These are phyloP conservation scores for Aethina tumida DNA, from an alignment of 1,140 invertebrate species.

Conservation along the genomic window DNA sequence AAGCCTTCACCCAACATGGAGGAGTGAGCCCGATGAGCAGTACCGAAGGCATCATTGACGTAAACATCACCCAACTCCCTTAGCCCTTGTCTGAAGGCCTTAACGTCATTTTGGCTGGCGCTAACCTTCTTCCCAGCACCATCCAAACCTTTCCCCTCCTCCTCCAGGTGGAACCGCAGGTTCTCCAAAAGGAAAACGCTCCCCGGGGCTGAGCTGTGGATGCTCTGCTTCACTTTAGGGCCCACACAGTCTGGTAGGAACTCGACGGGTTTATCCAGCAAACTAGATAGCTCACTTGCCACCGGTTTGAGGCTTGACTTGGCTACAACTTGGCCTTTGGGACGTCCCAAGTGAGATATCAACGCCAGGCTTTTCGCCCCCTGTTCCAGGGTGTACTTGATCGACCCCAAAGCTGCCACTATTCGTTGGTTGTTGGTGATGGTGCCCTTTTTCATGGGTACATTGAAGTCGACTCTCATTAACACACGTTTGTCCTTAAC, in stretches of 20 bases:
- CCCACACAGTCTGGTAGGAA: slow-evolving; percentile 93
- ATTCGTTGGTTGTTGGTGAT: slow-evolving; percentile 97
- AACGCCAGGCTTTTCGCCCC: slow-evolving; percentile 88
- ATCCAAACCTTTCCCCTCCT: slow-evolving; percentile 94
- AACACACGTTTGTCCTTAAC: slow-evolving; percentile 64
- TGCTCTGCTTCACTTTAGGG: slow-evolving; percentile 75
- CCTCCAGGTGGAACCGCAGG: slow-evolving; percentile 90
- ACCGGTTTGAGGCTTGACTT: slow-evolving; percentile 90
- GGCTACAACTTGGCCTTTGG: slow-evolving; percentile 73
- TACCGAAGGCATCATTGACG: no score
- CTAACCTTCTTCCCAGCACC: slow-evolving; percentile 72
- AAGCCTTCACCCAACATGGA: no score
- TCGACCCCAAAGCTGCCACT: slow-evolving; percentile 84
- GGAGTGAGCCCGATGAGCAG: no score
- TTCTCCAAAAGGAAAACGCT: slow-evolving; percentile 92
- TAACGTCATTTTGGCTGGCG: slow-evolving; percentile 12
- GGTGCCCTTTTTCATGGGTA: slow-evolving; percentile 88
- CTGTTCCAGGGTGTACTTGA: slow-evolving; percentile 87
- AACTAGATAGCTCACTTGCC: slow-evolving; percentile 75
- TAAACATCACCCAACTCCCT: no score
- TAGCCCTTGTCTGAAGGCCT: no score
- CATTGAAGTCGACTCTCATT: slow-evolving; percentile 94
- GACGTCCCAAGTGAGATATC: slow-evolving; percentile 94
- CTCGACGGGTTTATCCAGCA: slow-evolving; percentile 70
- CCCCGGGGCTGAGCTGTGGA: slow-evolving; percentile 74